These are phyloP conservation scores for Acanthococcus lagerstroemiae DNA, from an alignment of 2,888 invertebrate genomes.

Conservation along the genomic window DNA sequence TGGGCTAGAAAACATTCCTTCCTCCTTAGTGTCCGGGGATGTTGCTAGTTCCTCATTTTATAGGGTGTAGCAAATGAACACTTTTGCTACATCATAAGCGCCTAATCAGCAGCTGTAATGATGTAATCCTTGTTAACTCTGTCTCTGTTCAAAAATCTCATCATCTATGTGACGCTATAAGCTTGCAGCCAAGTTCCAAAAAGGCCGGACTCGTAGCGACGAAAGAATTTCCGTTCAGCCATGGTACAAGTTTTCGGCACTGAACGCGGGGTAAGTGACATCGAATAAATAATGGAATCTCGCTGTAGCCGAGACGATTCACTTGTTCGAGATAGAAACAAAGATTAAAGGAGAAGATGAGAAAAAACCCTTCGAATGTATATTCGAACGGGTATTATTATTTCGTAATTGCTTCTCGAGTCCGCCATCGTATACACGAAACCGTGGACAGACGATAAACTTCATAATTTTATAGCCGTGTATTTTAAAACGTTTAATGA, in stretches of 20 bases:
- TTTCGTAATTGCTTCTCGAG: slow-evolving; percentile 18
- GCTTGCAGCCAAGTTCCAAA: not conserved
- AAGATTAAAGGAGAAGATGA: not conserved
- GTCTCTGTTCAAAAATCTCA: too few relatives aligned
- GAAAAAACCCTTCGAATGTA: not conserved
- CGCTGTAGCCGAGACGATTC: not conserved
- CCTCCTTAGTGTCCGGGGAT: too few relatives aligned
- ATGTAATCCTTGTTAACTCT: too few relatives aligned
- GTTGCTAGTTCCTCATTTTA: too few relatives aligned
- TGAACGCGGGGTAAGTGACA: slow-evolving; percentile 3
- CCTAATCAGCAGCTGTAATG: too few relatives aligned
- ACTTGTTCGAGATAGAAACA: not conserved
- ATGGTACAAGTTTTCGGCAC: not conserved
- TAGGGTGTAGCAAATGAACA: too few relatives aligned
- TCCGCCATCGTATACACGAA: not conserved
- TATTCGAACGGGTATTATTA: not conserved
- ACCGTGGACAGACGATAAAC: slow-evolving; percentile 25
- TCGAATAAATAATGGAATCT: slow-evolving; percentile 15
- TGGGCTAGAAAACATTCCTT: too few relatives aligned
- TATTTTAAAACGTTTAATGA: slow-evolving; percentile 25
- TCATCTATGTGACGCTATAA: too few relatives aligned
- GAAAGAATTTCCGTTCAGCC: not conserved
- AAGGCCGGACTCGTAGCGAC: not conserved
- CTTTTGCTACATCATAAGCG: too few relatives aligned
- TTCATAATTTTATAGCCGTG: slow-evolving; percentile 23